Conservation (phyloP, 2,797 vertebrate genomes). For the Helostoma temminkii region DNA sequence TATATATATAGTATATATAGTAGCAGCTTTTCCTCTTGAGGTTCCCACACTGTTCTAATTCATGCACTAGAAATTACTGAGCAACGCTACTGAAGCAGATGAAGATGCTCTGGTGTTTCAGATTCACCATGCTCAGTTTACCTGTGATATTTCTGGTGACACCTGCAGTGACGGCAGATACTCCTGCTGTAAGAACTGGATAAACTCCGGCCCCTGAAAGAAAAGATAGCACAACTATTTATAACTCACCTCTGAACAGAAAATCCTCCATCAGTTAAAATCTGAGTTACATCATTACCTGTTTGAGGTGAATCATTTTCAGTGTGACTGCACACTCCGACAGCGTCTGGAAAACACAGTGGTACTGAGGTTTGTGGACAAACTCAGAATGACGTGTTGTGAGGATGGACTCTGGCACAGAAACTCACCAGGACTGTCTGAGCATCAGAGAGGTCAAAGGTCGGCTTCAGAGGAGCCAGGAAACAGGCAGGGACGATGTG, state of each 20-base stretch:
- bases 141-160: constrained; percentile 95
- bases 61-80: too few relatives aligned
- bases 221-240: accelerated
- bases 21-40: too few relatives aligned
- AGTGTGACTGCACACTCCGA: constrained; percentile 94
- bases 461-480: constrained; percentile 95
- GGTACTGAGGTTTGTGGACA: background rate
- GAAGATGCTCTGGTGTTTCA: too few relatives aligned
- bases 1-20: too few relatives aligned
- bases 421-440: constrained; percentile 94
- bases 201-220: constrained; percentile 92
- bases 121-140: constrained; percentile 60
- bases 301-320: constrained; percentile 97
- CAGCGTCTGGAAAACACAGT: constrained; percentile 86
- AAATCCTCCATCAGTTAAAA: background rate
- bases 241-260: background rate
- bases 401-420: background rate
- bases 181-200: constrained; percentile 96
- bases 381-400: accelerated
- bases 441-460: constrained; percentile 96
- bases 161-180: constrained; percentile 97
- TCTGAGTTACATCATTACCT: constrained; percentile 82
- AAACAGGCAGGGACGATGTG: constrained; percentile 97
- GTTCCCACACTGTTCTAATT: too few relatives aligned
- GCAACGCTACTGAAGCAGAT: too few relatives aligned